These are phyloP conservation scores for Drosophila neotestacea DNA, from an alignment of 2,888 invertebrate genomes.

Conservation along the genomic window DNA sequence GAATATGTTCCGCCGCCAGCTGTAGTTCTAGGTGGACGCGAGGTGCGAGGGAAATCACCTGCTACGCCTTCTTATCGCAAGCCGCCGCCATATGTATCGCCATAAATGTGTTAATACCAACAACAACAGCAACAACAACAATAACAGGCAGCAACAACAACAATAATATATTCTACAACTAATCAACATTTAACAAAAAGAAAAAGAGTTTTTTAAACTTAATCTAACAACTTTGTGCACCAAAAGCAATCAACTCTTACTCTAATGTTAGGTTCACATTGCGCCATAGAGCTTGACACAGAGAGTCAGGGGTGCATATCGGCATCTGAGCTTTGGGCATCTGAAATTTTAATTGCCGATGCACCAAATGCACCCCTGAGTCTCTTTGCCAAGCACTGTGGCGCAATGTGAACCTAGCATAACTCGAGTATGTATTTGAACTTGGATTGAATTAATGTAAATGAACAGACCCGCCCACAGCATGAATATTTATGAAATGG, in stretches of 20 bases:
- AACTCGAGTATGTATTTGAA: slow-evolving; percentile 28
- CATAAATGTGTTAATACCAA: slow-evolving; percentile 88
- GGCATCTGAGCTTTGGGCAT: too few relatives aligned
- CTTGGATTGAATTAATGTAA: slow-evolving; percentile 38
- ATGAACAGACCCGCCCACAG: slow-evolving; percentile 47
- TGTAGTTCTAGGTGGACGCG: slow-evolving; percentile 87
- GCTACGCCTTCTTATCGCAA: slow-evolving; percentile 96
- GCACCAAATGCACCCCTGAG: too few relatives aligned
- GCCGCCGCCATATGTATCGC: slow-evolving; percentile 98
- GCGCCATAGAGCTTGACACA: too few relatives aligned
- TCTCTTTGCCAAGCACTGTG: too few relatives aligned
- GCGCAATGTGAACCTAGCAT: too few relatives aligned
- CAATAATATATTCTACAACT: slow-evolving; percentile 45
- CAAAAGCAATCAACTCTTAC: slow-evolving; percentile 5
- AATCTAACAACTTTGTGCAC: slow-evolving; percentile 50
- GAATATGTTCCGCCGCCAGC: slow-evolving; percentile 97
- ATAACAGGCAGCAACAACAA: slow-evolving; percentile 55
- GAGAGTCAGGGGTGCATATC: too few relatives aligned
- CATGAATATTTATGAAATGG: slow-evolving; percentile 45
- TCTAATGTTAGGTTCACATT: too few relatives aligned
- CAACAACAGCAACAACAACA: slow-evolving; percentile 25
- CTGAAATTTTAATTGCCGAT: too few relatives aligned
- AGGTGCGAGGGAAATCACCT: slow-evolving; percentile 90
- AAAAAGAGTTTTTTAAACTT: slow-evolving; percentile 37
- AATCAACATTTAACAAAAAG: slow-evolving; percentile 6